A percentile compares a stretch with the other conserved stretches of the same genome.
Evolutionary conservation across 2,797 vertebrate genomes (phyloP).

Genomic region (Anolis apletophallus): DNA sequence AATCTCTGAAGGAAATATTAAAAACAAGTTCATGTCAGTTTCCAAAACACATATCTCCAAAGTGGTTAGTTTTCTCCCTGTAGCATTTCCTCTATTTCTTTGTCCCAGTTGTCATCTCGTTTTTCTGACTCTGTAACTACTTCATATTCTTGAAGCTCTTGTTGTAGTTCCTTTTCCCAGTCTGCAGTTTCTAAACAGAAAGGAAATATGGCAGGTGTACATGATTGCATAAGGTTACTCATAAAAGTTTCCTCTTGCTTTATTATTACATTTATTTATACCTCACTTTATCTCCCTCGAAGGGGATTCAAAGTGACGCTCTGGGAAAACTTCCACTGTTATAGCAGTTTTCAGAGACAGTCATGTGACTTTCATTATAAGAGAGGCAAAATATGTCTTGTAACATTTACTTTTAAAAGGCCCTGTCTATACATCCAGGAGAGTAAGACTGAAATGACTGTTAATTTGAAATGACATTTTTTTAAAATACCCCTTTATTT

Average conservation of each 20-base stretch:
- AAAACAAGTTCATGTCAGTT: conserved; percentile 64
- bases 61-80: conserved; percentile 82
- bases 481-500: neutral
- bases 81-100: conserved; percentile 95
- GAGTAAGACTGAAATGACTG: neutral
- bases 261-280: too few species aligned
- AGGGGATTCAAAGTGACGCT: too few species aligned
- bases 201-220: conserved; percentile 12
- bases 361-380: too few species aligned
- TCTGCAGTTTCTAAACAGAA: conserved; percentile 85
- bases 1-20: conserved; percentile 51
- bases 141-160: conserved; percentile 95
- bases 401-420: too few species aligned
- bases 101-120: conserved; percentile 93
- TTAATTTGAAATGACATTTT: neutral
- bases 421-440: neutral
- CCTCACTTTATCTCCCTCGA: too few species aligned
- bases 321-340: neutral
- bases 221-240: neutral
- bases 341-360: too few species aligned
- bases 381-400: too few species aligned
- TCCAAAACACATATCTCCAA: conserved; percentile 50
- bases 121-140: conserved; percentile 89
- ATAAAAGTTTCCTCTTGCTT: conserved; percentile 7
- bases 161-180: conserved; percentile 95